phyloP scores from a whole-genome alignment of 2,113 vertebrate genomes.

The Semicossyphus pulcher region DNA sequence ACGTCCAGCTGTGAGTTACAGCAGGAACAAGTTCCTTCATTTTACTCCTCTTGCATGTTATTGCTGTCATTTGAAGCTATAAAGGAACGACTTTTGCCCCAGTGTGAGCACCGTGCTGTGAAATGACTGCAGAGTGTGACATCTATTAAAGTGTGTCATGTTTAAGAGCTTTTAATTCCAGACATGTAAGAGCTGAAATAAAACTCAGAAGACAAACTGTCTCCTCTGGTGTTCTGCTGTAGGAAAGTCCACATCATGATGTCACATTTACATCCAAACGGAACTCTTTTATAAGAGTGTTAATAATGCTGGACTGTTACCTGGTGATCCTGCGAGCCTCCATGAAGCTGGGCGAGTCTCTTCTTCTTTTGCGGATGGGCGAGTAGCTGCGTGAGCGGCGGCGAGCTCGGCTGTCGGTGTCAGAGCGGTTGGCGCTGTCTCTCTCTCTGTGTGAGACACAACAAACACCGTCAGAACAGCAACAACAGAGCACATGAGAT shows the following conservation, averaged over 20 bases:
- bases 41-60: not conserved
- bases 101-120: not conserved
- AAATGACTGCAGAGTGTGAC: not conserved
- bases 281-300: not conserved
- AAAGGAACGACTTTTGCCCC: not conserved
- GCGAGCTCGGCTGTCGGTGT: constrained; percentile 87
- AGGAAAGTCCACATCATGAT: not conserved
- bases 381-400: constrained; percentile 97
- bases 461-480: not conserved
- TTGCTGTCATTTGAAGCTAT: constrained; percentile 14
- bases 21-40: not conserved
- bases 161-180: not conserved
- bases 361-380: constrained; percentile 94
- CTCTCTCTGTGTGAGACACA: constrained; percentile 85
- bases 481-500: not conserved
- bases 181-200: constrained; percentile 3
- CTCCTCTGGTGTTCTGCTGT: constrained; percentile 1
- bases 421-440: constrained; percentile 90
- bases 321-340: constrained; percentile 98
- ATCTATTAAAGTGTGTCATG: constrained; percentile 1
- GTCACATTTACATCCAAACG: not conserved
- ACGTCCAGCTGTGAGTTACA: not conserved
- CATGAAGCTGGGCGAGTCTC: constrained; percentile 99
- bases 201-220: not conserved
- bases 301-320: constrained; percentile 72